Evolutionary conservation across 2,888 invertebrate species (phyloP), one percentile per base, ranked within the genome.

Genomic region (Podotricha telesiphe): DNA sequence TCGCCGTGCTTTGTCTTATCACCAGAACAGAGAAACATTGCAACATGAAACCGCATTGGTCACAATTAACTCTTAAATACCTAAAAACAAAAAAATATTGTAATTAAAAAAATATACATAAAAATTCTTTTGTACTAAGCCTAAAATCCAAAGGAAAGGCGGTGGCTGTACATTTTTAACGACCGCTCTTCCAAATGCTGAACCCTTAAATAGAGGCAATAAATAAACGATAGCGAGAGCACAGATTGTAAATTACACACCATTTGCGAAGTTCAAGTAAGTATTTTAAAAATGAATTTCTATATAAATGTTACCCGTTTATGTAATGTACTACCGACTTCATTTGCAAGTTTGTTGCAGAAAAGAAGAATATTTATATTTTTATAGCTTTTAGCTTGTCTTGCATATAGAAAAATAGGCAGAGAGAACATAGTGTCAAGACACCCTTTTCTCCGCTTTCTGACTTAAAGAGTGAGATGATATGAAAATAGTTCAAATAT

Each of bases 171-270:
- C 62, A 70, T 72, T 70, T 72, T 70, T 68, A 70, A 72, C 68
- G 53, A 48, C 47, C 55, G 40, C 68, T 58, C 67, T 34, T 28
- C 42, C 48, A 37, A 68, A 68, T 53, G 59, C 61, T 69, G 55
- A 65, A 67, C 70, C 68, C 67, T 69, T 65, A 69, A 55, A 67
- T 64, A 62, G 50, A 50, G 66, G 53, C 59, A 55, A 70, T 73
- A 70, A 73, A 73, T 70, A 70, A 68, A 66, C 55, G 66, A 70
- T 63, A 22, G 65, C 67, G 65, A 53, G 68, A 58, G 68, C 58
- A 53, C 59, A 69, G 69, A 69, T 69, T 72, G 64, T 72, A 67
- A 73, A 73, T 67, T 69, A 67, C 66, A 48, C 55, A 42, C 64
- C 66, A 73, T 73, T 73, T 71, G 68, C 65, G 51, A 59, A 48